Evolutionary conservation across 2,888 invertebrate species (phyloP).

Genomic region (Lasioglossum pauxillum): DNA sequence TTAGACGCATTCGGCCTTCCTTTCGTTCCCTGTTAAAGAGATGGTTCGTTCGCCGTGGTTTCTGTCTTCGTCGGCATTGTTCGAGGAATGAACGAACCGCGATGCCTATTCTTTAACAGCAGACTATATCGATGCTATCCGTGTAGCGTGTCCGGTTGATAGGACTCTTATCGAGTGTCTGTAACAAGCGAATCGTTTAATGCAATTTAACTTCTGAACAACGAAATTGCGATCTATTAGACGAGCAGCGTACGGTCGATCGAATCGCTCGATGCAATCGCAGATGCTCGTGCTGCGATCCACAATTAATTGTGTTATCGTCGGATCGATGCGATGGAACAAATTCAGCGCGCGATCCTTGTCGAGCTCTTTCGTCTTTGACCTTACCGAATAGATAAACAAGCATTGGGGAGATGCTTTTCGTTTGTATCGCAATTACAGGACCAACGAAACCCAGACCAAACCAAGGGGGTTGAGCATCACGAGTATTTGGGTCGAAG

Average conservation of each 20-base stretch:
- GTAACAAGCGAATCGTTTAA: slow-evolving; percentile 45
- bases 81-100: neutral
- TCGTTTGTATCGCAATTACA: neutral
- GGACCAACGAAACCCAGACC: neutral
- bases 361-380: neutral
- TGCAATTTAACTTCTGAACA: slow-evolving; percentile 43
- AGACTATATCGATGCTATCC: slow-evolving; percentile 15
- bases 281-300: slow-evolving; percentile 6
- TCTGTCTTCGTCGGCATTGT: neutral
- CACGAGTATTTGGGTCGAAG: slow-evolving; percentile 6
- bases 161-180: slow-evolving; percentile 41
- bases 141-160: slow-evolving; percentile 36
- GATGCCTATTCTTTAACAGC: slow-evolving; percentile 12
- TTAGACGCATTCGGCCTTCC: neutral
- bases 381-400: neutral
- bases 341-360: neutral
- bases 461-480: neutral
- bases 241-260: slow-evolving; percentile 8
- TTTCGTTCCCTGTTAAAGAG: neutral
- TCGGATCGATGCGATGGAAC: neutral
- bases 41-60: neutral
- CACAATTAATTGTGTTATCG: neutral
- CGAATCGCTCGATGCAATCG: neutral
- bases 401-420: neutral
- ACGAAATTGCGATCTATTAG: slow-evolving; percentile 38